phyloP scores from a whole-genome alignment of 2,113 vertebrate genomes.

The Octodon degus region DNA sequence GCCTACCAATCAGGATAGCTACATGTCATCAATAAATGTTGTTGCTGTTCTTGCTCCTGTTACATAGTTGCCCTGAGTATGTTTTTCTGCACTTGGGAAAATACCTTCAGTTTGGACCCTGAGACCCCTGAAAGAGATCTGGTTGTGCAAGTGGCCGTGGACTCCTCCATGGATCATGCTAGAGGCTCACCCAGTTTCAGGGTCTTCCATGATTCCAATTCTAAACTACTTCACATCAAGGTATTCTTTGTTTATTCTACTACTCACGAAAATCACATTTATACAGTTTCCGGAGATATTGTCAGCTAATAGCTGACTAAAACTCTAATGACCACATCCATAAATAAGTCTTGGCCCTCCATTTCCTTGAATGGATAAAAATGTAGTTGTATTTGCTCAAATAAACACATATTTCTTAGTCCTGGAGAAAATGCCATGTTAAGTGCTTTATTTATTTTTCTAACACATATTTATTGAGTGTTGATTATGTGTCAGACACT shows the following conservation, averaged over 20 bases:
- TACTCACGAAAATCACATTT: neutral
- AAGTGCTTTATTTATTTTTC: neutral
- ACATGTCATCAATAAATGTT: accelerated
- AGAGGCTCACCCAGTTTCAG: neutral
- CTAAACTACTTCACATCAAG: neutral
- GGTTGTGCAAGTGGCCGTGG: neutral
- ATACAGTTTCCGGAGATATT: neutral
- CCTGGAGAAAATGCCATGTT: neutral
- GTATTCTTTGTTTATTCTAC: neutral
- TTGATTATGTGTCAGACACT: neutral
- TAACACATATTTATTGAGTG: conserved; percentile 6
- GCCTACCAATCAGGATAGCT: accelerated
- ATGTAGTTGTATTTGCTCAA: neutral
- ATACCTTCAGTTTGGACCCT: neutral
- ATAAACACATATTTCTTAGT: neutral
- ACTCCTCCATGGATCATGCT: neutral
- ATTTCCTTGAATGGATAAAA: neutral
- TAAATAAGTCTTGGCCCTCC: neutral
- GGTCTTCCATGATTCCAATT: neutral
- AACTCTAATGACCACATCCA: neutral
- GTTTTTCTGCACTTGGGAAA: neutral
- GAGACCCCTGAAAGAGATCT: neutral
- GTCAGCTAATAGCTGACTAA: neutral
- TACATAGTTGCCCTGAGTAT: accelerated
- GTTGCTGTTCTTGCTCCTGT: neutral